Evolutionary conservation across 2,797 vertebrate genomes (phyloP).

Genomic region (Arctocebus calabarensis): DNA sequence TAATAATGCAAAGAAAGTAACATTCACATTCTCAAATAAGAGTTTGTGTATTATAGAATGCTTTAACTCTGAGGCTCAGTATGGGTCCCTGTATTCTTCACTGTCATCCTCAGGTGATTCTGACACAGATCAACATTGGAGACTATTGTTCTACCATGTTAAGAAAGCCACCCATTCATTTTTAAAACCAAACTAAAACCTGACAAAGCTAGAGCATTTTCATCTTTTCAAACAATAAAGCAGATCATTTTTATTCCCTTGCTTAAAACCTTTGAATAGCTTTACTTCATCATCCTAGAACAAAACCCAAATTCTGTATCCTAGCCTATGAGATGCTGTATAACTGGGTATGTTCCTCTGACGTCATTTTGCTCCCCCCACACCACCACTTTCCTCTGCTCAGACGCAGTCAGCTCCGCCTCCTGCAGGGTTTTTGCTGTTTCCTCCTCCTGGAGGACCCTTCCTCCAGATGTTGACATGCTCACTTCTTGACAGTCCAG

Average conservation of each 20-base stretch:
- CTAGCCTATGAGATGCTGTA: fast-evolving
- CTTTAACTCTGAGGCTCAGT: no score
- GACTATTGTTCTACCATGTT: neutral
- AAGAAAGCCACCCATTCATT: neutral
- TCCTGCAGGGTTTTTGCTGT: no score
- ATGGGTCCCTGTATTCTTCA: no score
- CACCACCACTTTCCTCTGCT: neutral
- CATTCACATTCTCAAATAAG: no score
- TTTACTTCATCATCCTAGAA: neutral
- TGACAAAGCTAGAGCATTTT: neutral
- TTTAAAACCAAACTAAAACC: constrained; percentile 2
- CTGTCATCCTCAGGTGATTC: neutral
- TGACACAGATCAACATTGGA: neutral
- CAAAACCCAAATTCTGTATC: neutral
- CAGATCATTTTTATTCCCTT: neutral
- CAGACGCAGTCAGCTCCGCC: neutral
- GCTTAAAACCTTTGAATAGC: neutral
- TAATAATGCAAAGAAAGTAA: no score
- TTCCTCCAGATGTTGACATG: no score
- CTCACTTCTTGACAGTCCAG: neutral
- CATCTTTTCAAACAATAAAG: constrained; percentile 16
- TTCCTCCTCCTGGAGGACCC: neutral
- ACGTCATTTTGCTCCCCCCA: neutral
- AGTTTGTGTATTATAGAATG: no score
- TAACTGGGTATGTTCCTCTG: neutral